phyloP scores from a whole-genome alignment of 30 jellyfish, hydroid and myxozoan genomes.

The Aurelia sp. region DNA sequence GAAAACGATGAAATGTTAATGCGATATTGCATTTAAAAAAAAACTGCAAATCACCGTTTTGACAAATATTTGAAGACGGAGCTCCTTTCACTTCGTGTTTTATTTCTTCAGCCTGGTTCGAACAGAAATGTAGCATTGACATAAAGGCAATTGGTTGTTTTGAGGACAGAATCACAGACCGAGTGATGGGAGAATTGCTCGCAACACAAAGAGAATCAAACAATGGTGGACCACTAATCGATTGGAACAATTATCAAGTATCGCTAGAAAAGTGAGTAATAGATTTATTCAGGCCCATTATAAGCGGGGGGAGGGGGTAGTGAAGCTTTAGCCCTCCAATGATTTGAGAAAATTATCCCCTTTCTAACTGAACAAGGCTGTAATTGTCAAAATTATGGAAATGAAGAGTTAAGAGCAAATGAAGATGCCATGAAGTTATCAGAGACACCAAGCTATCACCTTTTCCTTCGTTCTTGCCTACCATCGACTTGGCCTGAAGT shows the following conservation, averaged over 20 bases:
- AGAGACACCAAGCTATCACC: too few relatives aligned
- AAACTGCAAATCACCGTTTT: too few relatives aligned
- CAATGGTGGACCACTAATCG: not conserved
- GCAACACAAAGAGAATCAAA: not conserved
- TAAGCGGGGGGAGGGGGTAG: too few relatives aligned
- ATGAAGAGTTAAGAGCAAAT: too few relatives aligned
- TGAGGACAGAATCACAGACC: not conserved
- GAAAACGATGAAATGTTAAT: too few relatives aligned
- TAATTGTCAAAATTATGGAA: too few relatives aligned
- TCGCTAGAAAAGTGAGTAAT: constrained; percentile 23
- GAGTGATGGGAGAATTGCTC: constrained; percentile 9
- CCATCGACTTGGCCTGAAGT: not conserved
- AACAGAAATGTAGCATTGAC: constrained; percentile 6
- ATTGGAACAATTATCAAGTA: constrained; percentile 10
- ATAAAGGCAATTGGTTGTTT: constrained; percentile 36
- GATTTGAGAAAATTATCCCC: too few relatives aligned
- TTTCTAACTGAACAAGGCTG: too few relatives aligned
- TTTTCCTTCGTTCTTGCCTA: not conserved
- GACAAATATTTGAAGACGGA: too few relatives aligned
- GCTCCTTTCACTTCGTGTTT: not conserved
- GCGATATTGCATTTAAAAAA: too few relatives aligned
- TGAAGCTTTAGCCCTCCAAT: too few relatives aligned
- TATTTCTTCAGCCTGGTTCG: not conserved
- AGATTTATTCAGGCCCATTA: not conserved
- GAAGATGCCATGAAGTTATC: too few relatives aligned